Base-by-base conservation (phyloP, 2,888 invertebrate species). In the Fabriciana adippe region DNA sequence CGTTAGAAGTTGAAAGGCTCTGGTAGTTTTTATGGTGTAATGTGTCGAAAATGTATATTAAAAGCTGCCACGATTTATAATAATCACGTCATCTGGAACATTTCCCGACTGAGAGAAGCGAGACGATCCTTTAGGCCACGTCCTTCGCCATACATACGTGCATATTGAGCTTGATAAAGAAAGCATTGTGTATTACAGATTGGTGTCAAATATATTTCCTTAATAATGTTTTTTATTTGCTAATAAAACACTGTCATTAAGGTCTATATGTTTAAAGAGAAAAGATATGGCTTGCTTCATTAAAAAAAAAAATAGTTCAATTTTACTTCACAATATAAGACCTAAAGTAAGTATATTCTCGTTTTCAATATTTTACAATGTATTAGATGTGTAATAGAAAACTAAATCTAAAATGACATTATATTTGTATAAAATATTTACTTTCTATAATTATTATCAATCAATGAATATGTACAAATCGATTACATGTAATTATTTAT, bases 381-480 rank as follows among this genome's bases (percentile, higher is more conserved):
- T 70, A 71, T 75, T 86, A 83, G 86, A 83, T 84, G 81, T 85
- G 79, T 84, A 87, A 81, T 81, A 80, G 81, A 83, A 85, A 85
- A 84, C 77, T 84, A 83, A 85, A 85, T 84, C 77, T 84, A 81
- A 88, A 89, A 88, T 89, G 85, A 90, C 89, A 89, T 89, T 88
- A 89, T 88, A 90, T 90, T 89, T 91, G 87, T 90, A 90, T 88
- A 87, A 89, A 90, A 87, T 85, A 85, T 87, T 89, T 89, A 88
- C 87, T 89, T 89, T 89, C 86, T 87, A 87, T 87, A 86, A 82
- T 85, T 81, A 87, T 86, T 88, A 85, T 88, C 88, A 85, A 85
- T 85, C 84, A 85, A 89, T 89, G 84, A 85, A 85, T 89, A 88
- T 90, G 90, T 91, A 91, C 90, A 90, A 90, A 91, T 81, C 80